Percentiles rank a stretch among this genome's conserved stretches.
These are phyloP conservation scores for Pseudomyrmex sp. DNA, from an alignment of 1,140 invertebrate genomes.

Conservation along the genomic window DNA sequence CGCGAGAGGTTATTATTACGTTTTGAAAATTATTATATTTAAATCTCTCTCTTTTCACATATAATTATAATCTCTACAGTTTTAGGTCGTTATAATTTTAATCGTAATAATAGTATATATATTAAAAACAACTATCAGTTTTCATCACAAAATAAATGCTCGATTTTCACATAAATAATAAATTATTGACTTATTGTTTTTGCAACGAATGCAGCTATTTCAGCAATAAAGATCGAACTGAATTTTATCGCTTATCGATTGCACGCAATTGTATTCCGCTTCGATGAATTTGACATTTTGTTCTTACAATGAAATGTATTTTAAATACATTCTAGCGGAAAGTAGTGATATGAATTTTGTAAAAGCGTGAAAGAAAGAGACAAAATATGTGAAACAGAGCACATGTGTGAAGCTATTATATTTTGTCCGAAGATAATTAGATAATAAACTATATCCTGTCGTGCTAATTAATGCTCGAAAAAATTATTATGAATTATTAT, in stretches of 20 bases:
- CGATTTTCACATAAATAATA: conserved; percentile 3
- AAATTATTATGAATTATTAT: conserved; percentile 52
- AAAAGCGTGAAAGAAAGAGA: not conserved
- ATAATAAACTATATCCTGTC: conserved; percentile 13
- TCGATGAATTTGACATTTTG: conserved; percentile 22
- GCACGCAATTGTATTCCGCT: conserved; percentile 16
- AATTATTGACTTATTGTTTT: too few species aligned
- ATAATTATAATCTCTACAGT: not conserved
- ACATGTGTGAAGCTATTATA: not conserved
- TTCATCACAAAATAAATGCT: not conserved
- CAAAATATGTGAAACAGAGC: not conserved
- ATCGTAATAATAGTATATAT: conserved; percentile 5
- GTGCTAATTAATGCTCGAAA: conserved; percentile 17
- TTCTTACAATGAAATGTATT: conserved; percentile 1
- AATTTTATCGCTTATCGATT: conserved; percentile 18
- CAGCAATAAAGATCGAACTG: conserved; percentile 2
- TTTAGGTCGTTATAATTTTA: not conserved
- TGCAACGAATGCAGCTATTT: not conserved
- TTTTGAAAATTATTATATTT: conserved; percentile 8
- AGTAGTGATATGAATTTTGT: conserved; percentile 29
- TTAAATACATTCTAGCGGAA: conserved; percentile 20
- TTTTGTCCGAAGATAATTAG: conserved; percentile 34
- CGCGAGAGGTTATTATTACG: not conserved
- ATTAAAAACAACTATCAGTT: conserved; percentile 32
- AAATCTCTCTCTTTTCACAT: too few species aligned